phyloP scores from a whole-genome alignment of 92 coral and sea anemone genomes.

The Desmophyllum pertusum region DNA sequence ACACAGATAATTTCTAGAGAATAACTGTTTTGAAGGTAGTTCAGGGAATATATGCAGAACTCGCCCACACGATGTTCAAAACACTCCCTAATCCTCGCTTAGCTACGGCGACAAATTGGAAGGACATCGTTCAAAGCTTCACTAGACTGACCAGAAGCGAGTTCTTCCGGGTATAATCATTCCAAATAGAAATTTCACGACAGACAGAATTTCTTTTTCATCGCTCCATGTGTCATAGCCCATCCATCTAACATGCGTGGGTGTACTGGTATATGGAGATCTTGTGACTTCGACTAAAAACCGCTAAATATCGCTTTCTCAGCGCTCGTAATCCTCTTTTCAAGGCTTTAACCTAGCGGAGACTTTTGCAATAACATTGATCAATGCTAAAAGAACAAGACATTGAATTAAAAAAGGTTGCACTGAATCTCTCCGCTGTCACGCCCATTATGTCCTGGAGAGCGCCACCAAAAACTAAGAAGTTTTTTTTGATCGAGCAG shows the following conservation, averaged over 20 bases:
- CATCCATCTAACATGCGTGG: conserved; percentile 40
- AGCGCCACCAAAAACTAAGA: not conserved
- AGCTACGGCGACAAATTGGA: not conserved
- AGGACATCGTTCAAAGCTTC: not conserved
- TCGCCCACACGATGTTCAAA: conserved; percentile 41
- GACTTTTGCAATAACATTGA: not conserved
- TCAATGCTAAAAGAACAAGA: not conserved
- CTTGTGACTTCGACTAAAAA: conserved; percentile 27
- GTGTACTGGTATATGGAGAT: conserved; percentile 29
- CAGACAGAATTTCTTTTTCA: not conserved
- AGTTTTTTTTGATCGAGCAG: not conserved
- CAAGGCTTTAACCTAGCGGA: not conserved
- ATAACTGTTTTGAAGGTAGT: conserved; percentile 21
- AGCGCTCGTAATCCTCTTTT: conserved; percentile 1
- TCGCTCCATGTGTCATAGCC: not conserved
- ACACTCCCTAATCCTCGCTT: not conserved
- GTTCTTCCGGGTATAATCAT: conserved; percentile 14
- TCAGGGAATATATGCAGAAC: conserved; percentile 10
- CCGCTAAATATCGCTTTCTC: conserved; percentile 15
- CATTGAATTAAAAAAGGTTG: not conserved
- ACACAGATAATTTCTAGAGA: not conserved
- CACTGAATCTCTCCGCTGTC: not conserved
- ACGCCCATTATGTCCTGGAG: conserved; percentile 3
- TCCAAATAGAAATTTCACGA: not conserved
- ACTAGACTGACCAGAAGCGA: not conserved